Evolutionary conservation across 2,113 vertebrate species (phyloP), one percentile per base, ranked within the genome.

Genomic region (Trichomycterus rosablanca): DNA sequence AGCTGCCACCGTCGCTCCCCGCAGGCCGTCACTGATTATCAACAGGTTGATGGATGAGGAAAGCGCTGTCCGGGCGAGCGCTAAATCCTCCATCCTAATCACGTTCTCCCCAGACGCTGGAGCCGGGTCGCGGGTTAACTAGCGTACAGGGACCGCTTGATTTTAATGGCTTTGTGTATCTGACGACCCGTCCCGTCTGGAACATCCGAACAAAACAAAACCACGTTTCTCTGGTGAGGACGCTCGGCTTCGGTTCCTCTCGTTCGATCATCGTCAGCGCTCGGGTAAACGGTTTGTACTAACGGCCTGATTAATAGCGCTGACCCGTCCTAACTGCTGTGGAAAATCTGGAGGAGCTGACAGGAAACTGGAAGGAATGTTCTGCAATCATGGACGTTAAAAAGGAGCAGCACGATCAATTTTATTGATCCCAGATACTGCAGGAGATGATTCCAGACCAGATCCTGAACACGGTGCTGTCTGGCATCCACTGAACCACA

Each of bases 81-180:
- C 24, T 39, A 53, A 49, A 62, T 57, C 26, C 23, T 59, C 42
- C 56, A 59, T 59, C 63, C 19, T 58, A 61, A 62, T 51, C 40
- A 66, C 63, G 58, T 54, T 49, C 35, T 55, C 66, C 49, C 54
- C 37, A 30, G 43, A 61, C 59, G 20, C 55, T 59, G 8, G 5
- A 63, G 66, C 54, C 20, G 40, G 64, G 56, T 67, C 59, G 35
- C 9, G 51, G 53, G 58, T 59, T 72, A 72, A 72, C 64, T 63
- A 72, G 70, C 59, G 11, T 48, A 53, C 23, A 23, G 64, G 59
- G 70, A 39, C 39, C 22, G 43, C 57, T 59, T 63, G 70, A 67
- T 67, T 63, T 53, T 52, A 67, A 63, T 55, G n/a, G 54, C 59
- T 42, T 71, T 66, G 57, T 57, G 48, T 57, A 61, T 56, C 54